These are phyloP conservation scores for Nycteola revayana DNA, from an alignment of 2,888 invertebrate species.

Conservation along the genomic window DNA sequence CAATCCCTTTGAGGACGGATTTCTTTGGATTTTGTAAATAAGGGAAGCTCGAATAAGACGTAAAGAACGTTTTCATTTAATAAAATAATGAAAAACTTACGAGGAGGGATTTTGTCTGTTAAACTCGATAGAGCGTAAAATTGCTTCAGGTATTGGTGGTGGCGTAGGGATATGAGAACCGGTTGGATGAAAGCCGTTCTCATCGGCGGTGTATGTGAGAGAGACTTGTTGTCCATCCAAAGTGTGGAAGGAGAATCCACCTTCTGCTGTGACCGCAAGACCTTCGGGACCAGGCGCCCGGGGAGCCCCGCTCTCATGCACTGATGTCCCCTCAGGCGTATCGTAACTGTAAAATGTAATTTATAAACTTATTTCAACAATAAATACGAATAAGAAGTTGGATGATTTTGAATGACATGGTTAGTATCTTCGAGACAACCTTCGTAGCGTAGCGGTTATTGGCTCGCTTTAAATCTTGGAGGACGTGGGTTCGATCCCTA, in stretches of 20 bases:
- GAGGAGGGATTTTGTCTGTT: conserved; percentile 58
- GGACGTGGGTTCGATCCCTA: too few species aligned
- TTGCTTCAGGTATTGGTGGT: conserved; percentile 82
- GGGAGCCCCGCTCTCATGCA: conserved; percentile 82
- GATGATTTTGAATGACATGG: too few species aligned
- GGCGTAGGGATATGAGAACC: conserved; percentile 83
- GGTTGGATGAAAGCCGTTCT: conserved; percentile 86
- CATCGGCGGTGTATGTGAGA: conserved; percentile 86
- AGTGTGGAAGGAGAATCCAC: conserved; percentile 84
- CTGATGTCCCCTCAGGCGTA: conserved; percentile 84
- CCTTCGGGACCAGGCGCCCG: conserved; percentile 80
- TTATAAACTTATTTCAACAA: too few species aligned
- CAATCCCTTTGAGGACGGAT: too few species aligned
- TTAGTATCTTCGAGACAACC: too few species aligned
- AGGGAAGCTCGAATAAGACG: too few species aligned
- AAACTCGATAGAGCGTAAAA: conserved; percentile 74
- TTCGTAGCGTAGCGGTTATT: too few species aligned
- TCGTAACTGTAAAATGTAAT: conserved; percentile 81
- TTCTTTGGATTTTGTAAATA: too few species aligned
- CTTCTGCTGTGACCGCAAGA: conserved; percentile 83
- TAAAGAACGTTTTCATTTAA: too few species aligned
- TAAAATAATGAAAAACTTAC: conserved; percentile 33
- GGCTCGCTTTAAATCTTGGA: too few species aligned
- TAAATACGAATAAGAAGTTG: too few species aligned
- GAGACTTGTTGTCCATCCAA: conserved; percentile 85